Base-by-base conservation (phyloP, 2,888 invertebrate species). In the Sinopyrophorus schimmeli region DNA sequence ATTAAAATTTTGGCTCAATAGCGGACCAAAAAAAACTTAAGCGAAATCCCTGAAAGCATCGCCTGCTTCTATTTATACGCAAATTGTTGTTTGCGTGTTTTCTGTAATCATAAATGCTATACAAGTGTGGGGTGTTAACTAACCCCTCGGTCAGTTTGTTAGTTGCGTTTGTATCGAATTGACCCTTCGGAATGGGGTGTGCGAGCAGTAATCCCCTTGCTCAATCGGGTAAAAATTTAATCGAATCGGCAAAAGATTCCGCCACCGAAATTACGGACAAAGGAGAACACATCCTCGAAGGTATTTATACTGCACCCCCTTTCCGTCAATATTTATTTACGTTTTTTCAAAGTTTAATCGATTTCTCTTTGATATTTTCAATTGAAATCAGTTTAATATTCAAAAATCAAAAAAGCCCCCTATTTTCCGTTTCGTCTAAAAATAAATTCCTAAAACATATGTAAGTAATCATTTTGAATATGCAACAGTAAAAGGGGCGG, bases 181-280 rank as follows among this genome's bases (percentile, higher is more conserved):
- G 24, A 41, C 41, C 28, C 24, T 24, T 38, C 24, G 12, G 18
- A 18, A 74, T 74, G 74, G 74, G 74, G 55, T 74, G 74, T 56
- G 74, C 74, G 14, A 73, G 73, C 57, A 73, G 73, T 62, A 68
- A 69, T 52, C 74, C 74, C 12, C 61, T 72, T 16, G 61, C 69
- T 21, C 68, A 70, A 51, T 63, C 66, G 48, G 70, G 71, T 9
- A 71, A 72, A 55, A 61, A 66, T 43, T 49, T 72, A 12, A 66
- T 70, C 40, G 69, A 70, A 14, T 61, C 64, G 24, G 71, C 70
- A 7, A 72, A 72, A 46, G 69, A 70, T 5, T 60, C 69, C 0
- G 67, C 68, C 6, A 62, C 57, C 30, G 72, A 71, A 12, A 67
- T 66, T 3, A 61, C 70, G 15, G 44, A 57, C 2, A 70, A 68